Evolutionary conservation across 1,140 invertebrate genomes (phyloP).

Genomic region (Steinernema feltiae): DNA sequence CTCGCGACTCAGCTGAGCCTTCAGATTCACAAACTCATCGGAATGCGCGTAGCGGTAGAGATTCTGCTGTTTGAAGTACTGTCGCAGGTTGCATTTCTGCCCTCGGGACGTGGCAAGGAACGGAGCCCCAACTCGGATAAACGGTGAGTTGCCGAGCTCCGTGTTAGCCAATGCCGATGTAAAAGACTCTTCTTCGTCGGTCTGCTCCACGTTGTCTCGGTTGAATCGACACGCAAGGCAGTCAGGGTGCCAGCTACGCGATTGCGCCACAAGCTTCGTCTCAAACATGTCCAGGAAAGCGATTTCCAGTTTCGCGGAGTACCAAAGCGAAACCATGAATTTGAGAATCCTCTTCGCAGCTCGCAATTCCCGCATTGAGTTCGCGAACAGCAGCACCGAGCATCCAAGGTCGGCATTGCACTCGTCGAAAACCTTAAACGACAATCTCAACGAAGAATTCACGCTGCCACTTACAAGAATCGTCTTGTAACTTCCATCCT

Average conservation of each 20-base stretch:
- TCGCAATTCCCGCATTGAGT: slow-evolving; percentile 69
- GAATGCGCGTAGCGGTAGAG: slow-evolving; percentile 10
- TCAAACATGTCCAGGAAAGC: slow-evolving; percentile 49
- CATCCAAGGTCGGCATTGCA: slow-evolving; percentile 78
- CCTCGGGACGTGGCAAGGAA: slow-evolving; percentile 80
- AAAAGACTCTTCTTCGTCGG: slow-evolving; percentile 61
- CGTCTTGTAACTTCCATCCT: slow-evolving; percentile 61
- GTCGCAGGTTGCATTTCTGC: slow-evolving; percentile 69
- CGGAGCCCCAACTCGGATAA: slow-evolving; percentile 74
- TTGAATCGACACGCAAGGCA: slow-evolving; percentile 28
- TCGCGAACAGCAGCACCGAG: slow-evolving; percentile 79
- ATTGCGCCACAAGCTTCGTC: slow-evolving; percentile 57
- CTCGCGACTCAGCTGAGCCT: slow-evolving; percentile 10
- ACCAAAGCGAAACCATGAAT: slow-evolving; percentile 39
- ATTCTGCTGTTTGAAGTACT: slow-evolving; percentile 68
- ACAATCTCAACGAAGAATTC: slow-evolving; percentile 58
- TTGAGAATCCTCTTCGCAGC: slow-evolving; percentile 57
- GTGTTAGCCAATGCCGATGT: slow-evolving; percentile 70
- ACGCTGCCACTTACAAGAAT: slow-evolving; percentile 37
- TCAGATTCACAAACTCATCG: neutral
- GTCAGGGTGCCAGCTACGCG: slow-evolving; percentile 59
- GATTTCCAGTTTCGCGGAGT: slow-evolving; percentile 39
- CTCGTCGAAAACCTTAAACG: slow-evolving; percentile 71
- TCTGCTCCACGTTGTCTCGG: slow-evolving; percentile 42
- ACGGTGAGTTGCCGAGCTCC: slow-evolving; percentile 77